Evolutionary conservation across 2,113 vertebrate genomes (phyloP).

Genomic region (Uria aalge): DNA sequence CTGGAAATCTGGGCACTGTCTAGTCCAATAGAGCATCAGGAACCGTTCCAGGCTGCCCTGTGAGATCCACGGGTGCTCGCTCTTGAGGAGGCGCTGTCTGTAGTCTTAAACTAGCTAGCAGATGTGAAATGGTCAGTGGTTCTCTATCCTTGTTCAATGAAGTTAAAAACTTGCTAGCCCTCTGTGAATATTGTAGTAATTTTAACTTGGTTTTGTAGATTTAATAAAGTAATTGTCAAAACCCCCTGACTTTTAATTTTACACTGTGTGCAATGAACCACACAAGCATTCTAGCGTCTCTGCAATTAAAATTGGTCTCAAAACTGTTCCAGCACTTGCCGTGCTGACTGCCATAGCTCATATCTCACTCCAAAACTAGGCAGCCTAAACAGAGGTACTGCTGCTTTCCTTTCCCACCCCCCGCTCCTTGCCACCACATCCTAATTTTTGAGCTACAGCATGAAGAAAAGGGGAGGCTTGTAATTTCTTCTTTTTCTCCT

Average conservation of each 20-base stretch:
- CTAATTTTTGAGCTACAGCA: too few relatives aligned
- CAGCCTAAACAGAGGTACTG: fast-evolving
- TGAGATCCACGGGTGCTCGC: background rate
- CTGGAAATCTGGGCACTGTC: background rate
- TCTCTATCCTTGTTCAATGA: background rate
- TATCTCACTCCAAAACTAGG: too few relatives aligned
- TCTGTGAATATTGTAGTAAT: background rate
- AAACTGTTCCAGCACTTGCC: fast-evolving
- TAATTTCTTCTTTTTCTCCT: too few relatives aligned
- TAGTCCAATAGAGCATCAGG: fast-evolving
- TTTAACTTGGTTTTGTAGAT: background rate
- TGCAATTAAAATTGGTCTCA: background rate
- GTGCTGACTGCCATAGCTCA: too few relatives aligned
- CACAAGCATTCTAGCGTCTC: fast-evolving
- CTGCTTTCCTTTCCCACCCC: background rate
- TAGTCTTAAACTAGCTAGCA: background rate
- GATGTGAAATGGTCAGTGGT: fast-evolving
- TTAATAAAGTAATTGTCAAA: conserved; percentile 13
- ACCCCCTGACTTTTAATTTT: fast-evolving
- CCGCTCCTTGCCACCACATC: too few relatives aligned
- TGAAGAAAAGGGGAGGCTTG: background rate
- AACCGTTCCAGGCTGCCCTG: background rate
- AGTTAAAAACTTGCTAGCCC: background rate
- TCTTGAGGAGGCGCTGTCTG: background rate
- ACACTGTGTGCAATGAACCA: fast-evolving